Percentiles rank a stretch among this genome's conserved stretches.
Conservation (phyloP, 2,888 invertebrate genomes). For the Antheraea yamamai region DNA sequence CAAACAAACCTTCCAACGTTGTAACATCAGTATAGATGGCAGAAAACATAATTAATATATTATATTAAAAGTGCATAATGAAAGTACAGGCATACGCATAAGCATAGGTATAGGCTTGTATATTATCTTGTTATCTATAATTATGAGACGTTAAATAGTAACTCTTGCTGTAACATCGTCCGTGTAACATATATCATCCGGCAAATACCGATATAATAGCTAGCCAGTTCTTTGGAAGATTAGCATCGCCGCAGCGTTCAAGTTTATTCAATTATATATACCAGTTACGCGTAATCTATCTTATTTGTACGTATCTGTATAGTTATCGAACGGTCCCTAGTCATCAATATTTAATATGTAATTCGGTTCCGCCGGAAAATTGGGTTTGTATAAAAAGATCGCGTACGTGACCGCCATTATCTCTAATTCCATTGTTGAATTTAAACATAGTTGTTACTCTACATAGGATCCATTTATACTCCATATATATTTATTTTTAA, state of each 20-base stretch:
- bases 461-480: neutral
- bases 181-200: neutral
- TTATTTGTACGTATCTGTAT: neutral
- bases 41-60: too few species aligned
- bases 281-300: neutral
- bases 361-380: slow-evolving; percentile 2
- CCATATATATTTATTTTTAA: neutral
- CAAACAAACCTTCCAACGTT: too few species aligned
- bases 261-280: neutral
- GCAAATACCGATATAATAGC: neutral
- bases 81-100: too few species aligned
- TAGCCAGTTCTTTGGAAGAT: neutral
- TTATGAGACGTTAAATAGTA: neutral
- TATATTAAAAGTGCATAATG: too few species aligned
- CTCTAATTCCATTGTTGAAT: slow-evolving; percentile 37
- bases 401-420: slow-evolving; percentile 35
- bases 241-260: neutral
- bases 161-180: neutral
- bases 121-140: neutral
- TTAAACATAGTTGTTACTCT: slow-evolving; percentile 23
- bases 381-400: slow-evolving; percentile 26
- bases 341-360: neutral
- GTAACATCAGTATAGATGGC: too few species aligned
- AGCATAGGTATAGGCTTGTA: neutral
- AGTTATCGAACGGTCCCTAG: too few species aligned